Evolutionary conservation across 2,113 vertebrate species (phyloP), one percentile per base, ranked within the genome.

Genomic region (Eulemur macaco): DNA sequence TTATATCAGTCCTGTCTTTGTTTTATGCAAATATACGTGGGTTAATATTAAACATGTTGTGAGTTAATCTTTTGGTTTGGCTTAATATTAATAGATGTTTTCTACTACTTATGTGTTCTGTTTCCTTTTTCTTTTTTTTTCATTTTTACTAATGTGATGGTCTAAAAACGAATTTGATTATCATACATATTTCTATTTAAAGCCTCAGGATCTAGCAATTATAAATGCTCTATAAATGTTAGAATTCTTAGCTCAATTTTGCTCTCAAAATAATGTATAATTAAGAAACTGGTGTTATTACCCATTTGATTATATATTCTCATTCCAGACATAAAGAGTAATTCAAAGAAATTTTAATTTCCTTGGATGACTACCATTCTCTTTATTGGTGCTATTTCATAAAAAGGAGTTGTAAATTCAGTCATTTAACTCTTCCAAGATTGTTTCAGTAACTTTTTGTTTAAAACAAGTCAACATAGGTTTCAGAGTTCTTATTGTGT

Each of bases 301-400:
- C 21, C 60, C 76, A 83, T 89, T 89, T 83, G 78, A 71, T 87
- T 34, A 87, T 50, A 81, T 39, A 81, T 88, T 88, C 25, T 82
- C 76, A 39, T 78, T 88, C 64, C n/a, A 88, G 34, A 86, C 18
- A 63, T 82, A 54, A 60, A 82, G 18, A 82, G n/a, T 88, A 88
- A 88, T 82, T 88, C 76, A 88, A 94, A 52, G 42, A 88, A n/a
- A 81, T 12, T 73, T 82, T 81, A 29, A 63, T 94, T 88, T 94
- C 52, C 84, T 63, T 47, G 12, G 34, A 42, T 52, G 64, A 86
- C 47, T 68, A 66, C 29, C 4, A 20, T 14, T 80, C 34, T 86
- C 29, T 86, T 86, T 88, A 81, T 21, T 60, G 66, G 42, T 63
- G 54, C 27, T 39, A 82, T 88, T 81, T 88, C 64, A 73, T 39